Base-by-base conservation (phyloP, 2,797 vertebrate genomes). In the Cottoperca gobio region DNA sequence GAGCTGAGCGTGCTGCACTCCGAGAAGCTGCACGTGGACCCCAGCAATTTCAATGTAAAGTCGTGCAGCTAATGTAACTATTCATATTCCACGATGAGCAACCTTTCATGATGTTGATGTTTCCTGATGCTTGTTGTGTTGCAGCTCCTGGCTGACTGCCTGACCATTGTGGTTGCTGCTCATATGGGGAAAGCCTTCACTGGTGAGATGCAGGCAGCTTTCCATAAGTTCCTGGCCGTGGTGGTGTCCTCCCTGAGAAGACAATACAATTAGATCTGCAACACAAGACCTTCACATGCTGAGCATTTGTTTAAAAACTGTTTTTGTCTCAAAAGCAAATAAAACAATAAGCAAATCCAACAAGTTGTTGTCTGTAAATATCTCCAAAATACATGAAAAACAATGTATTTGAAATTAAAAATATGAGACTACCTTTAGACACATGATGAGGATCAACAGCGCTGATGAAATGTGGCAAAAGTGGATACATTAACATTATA, bases 31-130 rank as follows among this genome's bases (percentile, higher is more conserved):
- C 94, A 95, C 0, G 95, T 96, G 84, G 95, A 96, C 66, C 95
- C 95, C 0, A 95, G 96, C 84, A 96, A 96, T 73, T 96, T 96
- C 92, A 94, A 5, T 90, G 95, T 96, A 84, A 40, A 5, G 4
- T 11, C 10, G 4, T 5, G 6, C 1, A 55, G 26, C 2, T 3
- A 2, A 14, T 48, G 5, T 0, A 4, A 6, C 8, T 73, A 2
- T 49, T 16, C 28, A 43, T 6, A 26, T 24, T 39, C 1, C 39
- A 21, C 1, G 2, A 43, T 14, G 0, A 4, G 9, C 8, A 46
- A 39, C 4, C 8, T 10, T 9, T 33, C 16, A 17, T 54, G 6
- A 19, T 13, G 31, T 5, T 57, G 6, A 57, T 53, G 17, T 59
- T 46, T 35, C 14, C 24, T 54, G 14, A 24, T 39, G 11, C 55